phyloP scores from a whole-genome alignment of 2,888 invertebrate species.

The Adelognathus sp. region DNA sequence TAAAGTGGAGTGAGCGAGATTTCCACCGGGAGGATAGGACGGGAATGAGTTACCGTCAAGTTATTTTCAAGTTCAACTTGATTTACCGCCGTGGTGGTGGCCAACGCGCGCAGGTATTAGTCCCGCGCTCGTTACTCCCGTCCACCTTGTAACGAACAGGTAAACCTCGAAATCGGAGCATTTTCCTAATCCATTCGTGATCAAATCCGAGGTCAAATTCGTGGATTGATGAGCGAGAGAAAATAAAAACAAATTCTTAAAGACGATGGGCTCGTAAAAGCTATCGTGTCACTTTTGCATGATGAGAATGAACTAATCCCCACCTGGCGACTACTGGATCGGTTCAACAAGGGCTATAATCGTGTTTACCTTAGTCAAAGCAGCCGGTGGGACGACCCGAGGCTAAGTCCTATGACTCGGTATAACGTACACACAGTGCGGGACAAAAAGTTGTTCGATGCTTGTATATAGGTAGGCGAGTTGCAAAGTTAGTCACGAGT shows the following conservation, averaged over 20 bases:
- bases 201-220: background rate
- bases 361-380: background rate
- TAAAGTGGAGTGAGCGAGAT: conserved; percentile 52
- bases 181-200: background rate
- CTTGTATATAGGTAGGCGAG: conserved; percentile 18
- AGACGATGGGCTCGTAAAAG: background rate
- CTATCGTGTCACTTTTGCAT: background rate
- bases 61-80: conserved; percentile 76
- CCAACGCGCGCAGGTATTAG: conserved; percentile 50
- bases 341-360: background rate
- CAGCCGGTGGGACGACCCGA: background rate
- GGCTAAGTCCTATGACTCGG: conserved; percentile 20
- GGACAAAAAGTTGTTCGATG: conserved; percentile 29
- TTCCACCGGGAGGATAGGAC: conserved; percentile 57
- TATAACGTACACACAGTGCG: background rate
- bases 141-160: conserved; percentile 13
- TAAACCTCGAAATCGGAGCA: background rate
- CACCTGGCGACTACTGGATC: background rate
- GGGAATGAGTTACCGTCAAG: conserved; percentile 71
- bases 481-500: conserved; percentile 33
- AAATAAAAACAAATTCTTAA: background rate
- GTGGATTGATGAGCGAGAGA: background rate
- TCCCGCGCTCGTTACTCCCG: conserved; percentile 35
- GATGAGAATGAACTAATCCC: background rate
- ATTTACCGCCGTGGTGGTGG: conserved; percentile 68